Conservation (phyloP, 2,888 invertebrate species). For the Clunio marinus region DNA sequence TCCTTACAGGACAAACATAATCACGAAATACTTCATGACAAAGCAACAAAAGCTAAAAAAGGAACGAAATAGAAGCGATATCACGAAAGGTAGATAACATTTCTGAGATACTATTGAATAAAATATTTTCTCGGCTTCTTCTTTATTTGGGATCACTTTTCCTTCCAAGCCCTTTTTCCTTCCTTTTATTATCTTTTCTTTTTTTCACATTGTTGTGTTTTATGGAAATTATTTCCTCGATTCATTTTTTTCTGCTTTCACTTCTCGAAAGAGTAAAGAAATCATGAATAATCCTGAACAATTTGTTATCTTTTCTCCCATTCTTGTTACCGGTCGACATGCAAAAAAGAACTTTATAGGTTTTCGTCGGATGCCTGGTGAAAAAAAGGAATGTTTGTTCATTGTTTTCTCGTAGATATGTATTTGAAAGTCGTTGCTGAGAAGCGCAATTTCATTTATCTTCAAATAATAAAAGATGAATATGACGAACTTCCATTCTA, state of each 20-base stretch:
- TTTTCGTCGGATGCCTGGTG: neutral
- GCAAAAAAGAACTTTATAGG: neutral
- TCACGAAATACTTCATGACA: conserved; percentile 7
- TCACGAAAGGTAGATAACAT: conserved; percentile 21
- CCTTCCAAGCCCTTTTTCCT: conserved; percentile 34
- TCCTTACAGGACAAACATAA: neutral
- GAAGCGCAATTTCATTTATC: too few relatives aligned
- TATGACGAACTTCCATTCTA: too few relatives aligned
- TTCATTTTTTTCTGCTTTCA: neutral
- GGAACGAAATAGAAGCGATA: neutral
- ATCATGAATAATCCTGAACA: conserved; percentile 34
- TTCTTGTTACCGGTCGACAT: neutral
- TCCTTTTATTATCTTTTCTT: conserved; percentile 25
- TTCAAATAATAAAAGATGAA: too few relatives aligned
- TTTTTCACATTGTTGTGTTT: conserved; percentile 23
- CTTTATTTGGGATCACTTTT: conserved; percentile 8
- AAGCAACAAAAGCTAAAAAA: conserved; percentile 4
- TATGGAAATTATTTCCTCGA: conserved; percentile 33
- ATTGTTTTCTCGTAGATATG: too few relatives aligned
- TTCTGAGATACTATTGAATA: conserved; percentile 18
- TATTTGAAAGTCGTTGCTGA: too few relatives aligned
- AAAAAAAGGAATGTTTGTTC: neutral
- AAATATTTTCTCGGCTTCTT: neutral
- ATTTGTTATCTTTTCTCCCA: conserved; percentile 28
- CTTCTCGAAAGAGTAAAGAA: neutral